phyloP scores from a whole-genome alignment of 1,140 invertebrate genomes.

The Conopomorpha cramerella region DNA sequence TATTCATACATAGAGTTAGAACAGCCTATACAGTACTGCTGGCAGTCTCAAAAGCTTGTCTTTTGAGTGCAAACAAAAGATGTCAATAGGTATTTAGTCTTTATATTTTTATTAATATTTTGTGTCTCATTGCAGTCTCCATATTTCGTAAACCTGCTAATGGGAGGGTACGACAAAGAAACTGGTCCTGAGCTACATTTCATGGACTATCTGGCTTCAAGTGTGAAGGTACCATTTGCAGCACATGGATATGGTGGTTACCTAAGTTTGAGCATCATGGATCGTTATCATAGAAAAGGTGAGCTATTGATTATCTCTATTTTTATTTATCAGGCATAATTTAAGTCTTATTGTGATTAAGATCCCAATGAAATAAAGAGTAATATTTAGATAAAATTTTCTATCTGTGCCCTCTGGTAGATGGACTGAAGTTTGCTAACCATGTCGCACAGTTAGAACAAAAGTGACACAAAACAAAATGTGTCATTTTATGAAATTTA shows the following conservation, averaged over 20 bases:
- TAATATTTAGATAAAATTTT: too few relatives aligned
- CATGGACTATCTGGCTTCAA: conserved; percentile 93
- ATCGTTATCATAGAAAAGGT: conserved; percentile 86
- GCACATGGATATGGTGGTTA: conserved; percentile 95
- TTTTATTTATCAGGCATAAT: neutral
- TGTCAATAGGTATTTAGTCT: too few relatives aligned
- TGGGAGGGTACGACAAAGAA: conserved; percentile 87
- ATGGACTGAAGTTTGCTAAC: too few relatives aligned
- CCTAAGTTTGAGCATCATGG: conserved; percentile 92
- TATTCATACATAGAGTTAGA: too few relatives aligned
- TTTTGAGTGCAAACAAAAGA: too few relatives aligned
- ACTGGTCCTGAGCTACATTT: conserved; percentile 83
- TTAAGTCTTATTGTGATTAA: neutral
- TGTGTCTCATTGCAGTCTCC: conserved; percentile 65
- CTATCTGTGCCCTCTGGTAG: too few relatives aligned
- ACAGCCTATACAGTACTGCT: too few relatives aligned
- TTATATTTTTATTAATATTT: conserved; percentile 3
- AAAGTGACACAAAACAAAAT: too few relatives aligned
- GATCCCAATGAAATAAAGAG: too few relatives aligned
- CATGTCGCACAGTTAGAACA: too few relatives aligned
- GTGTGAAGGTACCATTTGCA: conserved; percentile 86
- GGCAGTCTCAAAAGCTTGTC: too few relatives aligned
- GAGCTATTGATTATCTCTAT: conserved; percentile 8
- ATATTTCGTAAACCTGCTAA: conserved; percentile 86
- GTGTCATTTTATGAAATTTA: too few relatives aligned